A percentile compares a stretch with the other conserved stretches of the same genome.
Conservation (phyloP, 2,797 vertebrate species). For the Choloepus didactylus region DNA sequence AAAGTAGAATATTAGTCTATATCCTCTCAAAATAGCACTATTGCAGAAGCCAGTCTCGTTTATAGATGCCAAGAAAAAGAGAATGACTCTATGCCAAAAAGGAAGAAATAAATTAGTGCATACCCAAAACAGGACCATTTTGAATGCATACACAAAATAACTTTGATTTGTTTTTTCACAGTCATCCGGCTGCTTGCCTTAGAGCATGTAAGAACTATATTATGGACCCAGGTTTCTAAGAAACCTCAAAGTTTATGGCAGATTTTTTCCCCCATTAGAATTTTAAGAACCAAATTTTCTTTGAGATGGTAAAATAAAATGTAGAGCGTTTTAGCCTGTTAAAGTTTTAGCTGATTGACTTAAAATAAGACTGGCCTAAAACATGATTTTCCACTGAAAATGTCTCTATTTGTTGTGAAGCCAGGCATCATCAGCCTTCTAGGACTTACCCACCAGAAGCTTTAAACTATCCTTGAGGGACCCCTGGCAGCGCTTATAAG, state of each 20-base stretch:
- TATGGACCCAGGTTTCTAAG: not conserved
- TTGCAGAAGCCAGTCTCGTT: not conserved
- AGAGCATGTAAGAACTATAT: not conserved
- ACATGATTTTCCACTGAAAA: not conserved
- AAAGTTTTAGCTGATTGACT: not conserved
- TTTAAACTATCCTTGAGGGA: not conserved
- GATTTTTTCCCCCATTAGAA: not conserved
- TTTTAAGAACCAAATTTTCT: slow-evolving; percentile 47
- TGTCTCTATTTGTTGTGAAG: not conserved
- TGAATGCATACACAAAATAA: not conserved
- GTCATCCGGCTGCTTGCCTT: not conserved
- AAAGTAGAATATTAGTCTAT: not conserved
- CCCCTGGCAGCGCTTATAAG: not conserved
- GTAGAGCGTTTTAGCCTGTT: slow-evolving; percentile 6
- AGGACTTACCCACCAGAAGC: not conserved
- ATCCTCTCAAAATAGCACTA: not conserved
- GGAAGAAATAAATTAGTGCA: not conserved
- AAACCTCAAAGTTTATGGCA: not conserved
- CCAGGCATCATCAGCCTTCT: not conserved
- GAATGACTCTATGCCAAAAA: not conserved
- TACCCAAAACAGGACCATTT: not conserved
- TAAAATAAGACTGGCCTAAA: not conserved
- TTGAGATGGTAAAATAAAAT: not conserved
- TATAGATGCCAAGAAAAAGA: not conserved
- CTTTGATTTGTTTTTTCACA: not conserved